Evolutionary conservation across 2,888 invertebrate genomes (phyloP), one percentile per base, ranked within the genome.

Genomic region (Conomelus anceps): DNA sequence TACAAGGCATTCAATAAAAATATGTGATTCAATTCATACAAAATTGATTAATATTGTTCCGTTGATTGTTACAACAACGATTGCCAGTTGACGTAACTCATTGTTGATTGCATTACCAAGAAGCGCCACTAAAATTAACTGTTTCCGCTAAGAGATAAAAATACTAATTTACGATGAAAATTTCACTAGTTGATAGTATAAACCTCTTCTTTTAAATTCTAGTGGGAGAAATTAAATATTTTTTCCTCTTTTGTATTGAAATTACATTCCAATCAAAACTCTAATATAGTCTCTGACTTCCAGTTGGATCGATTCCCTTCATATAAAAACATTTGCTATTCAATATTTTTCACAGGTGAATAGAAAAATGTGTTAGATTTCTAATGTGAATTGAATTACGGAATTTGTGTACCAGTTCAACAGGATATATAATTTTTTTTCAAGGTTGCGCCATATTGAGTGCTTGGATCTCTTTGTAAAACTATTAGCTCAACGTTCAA

Each of bases 401-500:
- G 34, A 63, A n/a, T 20, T 63, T n/a, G n/a, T n/a, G n/a, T n/a
- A n/a, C n/a, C n/a, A n/a, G n/a, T n/a, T 63, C n/a, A 63, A 63
- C 63, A 63, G n/a, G 13, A 63, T 63, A 63, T 63, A 63, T 13
- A 63, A 63, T n/a, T 13, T 63, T 63, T 63, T 63, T 63, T 63
- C 63, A 20, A 20, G 63, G 63, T 63, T 63, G 63, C 63, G 63
- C 63, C 63, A 63, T 63, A 63, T 63, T 63, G 63, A n/a, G 63
- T n/a, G n/a, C 63, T 86, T 22, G 23, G 24, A 86, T 24, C 86
- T 86, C 86, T 86, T 86, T 86, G 86, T 86, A 86, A 24, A 23
- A 22, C 22, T 86, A 86, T 86, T 24, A 86, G 86, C 86, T 86
- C 86, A 24, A 23, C 22, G 86, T 86, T 86, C 86, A 86, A 86